Base-by-base conservation (phyloP, 2,113 vertebrate genomes). In the Motacilla tschutschensis region DNA sequence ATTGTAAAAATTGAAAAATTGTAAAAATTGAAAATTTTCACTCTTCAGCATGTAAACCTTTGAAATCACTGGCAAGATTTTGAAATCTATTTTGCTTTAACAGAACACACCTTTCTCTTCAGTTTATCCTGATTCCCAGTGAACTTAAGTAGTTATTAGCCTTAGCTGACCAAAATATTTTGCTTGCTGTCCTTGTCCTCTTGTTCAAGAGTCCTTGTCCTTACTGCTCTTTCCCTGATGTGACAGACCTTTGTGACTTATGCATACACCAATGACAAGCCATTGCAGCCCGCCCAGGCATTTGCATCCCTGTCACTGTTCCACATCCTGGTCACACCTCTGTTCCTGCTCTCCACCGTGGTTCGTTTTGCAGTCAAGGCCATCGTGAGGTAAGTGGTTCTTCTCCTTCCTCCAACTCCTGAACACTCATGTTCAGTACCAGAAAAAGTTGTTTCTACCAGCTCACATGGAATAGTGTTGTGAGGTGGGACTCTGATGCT, bases 291-390 rank as follows among this genome's bases (percentile, higher is more conserved):
- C 0, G 97, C 98, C 2, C 96, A 98, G 66, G 99, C 99, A 41
- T 99, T 99, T 60, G 98, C 99, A 1, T 99, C 99, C 0, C 94
- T 99, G 85, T 98, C 99, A 1, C 91, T 99, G 33, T 99, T 99
- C 91, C 98, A 99, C 78, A 99, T 99, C 95, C 96, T 99, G 89
- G 99, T 99, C 83, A 99, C 99, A 0, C 99, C 99, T 0, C 97
- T 99, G 63, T 99, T 99, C 95, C 97, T 99, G 74, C 98, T 99
- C 22, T 99, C 99, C 89, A 99, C 98, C 0, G 99, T 99, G n/a
- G 99, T 99, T 92, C 94, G 99, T 51, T 99, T 99, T 64, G 98
- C 99, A 8, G 99, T 99, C 76, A 99, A 99, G 91, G 99, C 99
- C 75, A 95, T 99, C 14, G 77, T 99, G 92, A 99, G 99, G 99